phyloP scores from a whole-genome alignment of 2,113 vertebrate species.

The Gasterosteus nipponicus region DNA sequence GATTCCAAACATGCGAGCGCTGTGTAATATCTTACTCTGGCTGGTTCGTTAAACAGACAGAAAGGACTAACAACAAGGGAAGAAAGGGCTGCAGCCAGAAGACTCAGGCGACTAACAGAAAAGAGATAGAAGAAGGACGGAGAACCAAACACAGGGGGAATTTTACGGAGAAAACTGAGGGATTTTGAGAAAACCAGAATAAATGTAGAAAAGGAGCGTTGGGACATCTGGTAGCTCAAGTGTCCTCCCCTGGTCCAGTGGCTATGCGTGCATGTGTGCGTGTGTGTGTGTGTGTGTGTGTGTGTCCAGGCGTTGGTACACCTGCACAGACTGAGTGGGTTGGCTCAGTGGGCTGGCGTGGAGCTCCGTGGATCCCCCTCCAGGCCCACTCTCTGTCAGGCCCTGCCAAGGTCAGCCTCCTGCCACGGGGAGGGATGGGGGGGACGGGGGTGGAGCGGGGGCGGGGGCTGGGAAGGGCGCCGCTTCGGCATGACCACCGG shows the following conservation, averaged over 20 bases:
- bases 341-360: slow-evolving; percentile 77
- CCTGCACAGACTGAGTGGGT: slow-evolving; percentile 75
- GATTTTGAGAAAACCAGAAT: slow-evolving; percentile 36
- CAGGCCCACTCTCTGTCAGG: slow-evolving; percentile 81
- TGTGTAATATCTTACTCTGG: background rate
- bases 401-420: slow-evolving; percentile 81
- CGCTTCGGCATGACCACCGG: slow-evolving; percentile 76
- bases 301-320: slow-evolving; percentile 70
- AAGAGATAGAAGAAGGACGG: background rate
- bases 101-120: background rate
- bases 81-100: background rate
- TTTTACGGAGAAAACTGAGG: slow-evolving; percentile 3
- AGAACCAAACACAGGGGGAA: background rate
- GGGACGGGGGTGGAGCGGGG: slow-evolving; percentile 32
- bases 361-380: slow-evolving; percentile 72
- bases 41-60: background rate
- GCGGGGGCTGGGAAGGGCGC: slow-evolving; percentile 45
- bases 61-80: background rate
- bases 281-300: slow-evolving; percentile 52
- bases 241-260: slow-evolving; percentile 62
- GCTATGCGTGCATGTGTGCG: slow-evolving; percentile 49
- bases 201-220: slow-evolving; percentile 51
- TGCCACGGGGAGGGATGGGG: slow-evolving; percentile 49
- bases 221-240: slow-evolving; percentile 76
- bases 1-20: background rate